Evolutionary conservation across 1,140 invertebrate species (phyloP).

Genomic region (Schlechtendalia chinensis): DNA sequence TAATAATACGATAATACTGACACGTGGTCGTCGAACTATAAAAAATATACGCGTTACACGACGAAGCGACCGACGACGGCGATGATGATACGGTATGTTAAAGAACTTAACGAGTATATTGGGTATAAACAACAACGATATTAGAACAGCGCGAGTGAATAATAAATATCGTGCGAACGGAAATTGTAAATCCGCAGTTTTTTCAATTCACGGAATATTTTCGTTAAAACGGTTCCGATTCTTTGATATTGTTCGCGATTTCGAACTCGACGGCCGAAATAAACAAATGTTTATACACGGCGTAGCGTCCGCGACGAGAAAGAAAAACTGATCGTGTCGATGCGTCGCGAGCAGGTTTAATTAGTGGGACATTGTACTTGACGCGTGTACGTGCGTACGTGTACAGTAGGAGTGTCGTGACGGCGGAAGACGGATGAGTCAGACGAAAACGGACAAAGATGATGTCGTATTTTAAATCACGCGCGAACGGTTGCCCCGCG

Average conservation of each 20-base stretch:
- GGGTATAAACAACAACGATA: too few species aligned
- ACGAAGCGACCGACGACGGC: not conserved
- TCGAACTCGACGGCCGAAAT: not conserved
- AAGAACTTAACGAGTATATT: not conserved
- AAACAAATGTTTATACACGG: not conserved
- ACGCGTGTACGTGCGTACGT: not conserved
- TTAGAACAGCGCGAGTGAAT: too few species aligned
- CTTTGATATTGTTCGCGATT: too few species aligned
- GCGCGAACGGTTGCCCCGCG: not conserved
- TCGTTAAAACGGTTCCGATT: too few species aligned
- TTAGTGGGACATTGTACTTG: slow-evolving; percentile 16
- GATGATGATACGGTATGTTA: not conserved
- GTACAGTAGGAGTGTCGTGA: slow-evolving; percentile 1
- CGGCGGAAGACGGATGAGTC: slow-evolving; percentile 12
- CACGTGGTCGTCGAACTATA: not conserved
- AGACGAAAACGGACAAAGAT: slow-evolving; percentile 27
- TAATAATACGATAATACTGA: not conserved
- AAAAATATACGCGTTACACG: not conserved
- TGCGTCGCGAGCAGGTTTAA: slow-evolving; percentile 4
- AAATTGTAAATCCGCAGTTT: too few species aligned
- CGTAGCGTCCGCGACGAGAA: not conserved
- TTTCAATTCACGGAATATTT: too few species aligned
- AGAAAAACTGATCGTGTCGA: slow-evolving; percentile 2
- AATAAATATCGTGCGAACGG: too few species aligned
- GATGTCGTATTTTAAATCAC: slow-evolving; percentile 16